Evolutionary conservation across 2,797 vertebrate species (phyloP).

Genomic region (Schizothorax lantsangensis): DNA sequence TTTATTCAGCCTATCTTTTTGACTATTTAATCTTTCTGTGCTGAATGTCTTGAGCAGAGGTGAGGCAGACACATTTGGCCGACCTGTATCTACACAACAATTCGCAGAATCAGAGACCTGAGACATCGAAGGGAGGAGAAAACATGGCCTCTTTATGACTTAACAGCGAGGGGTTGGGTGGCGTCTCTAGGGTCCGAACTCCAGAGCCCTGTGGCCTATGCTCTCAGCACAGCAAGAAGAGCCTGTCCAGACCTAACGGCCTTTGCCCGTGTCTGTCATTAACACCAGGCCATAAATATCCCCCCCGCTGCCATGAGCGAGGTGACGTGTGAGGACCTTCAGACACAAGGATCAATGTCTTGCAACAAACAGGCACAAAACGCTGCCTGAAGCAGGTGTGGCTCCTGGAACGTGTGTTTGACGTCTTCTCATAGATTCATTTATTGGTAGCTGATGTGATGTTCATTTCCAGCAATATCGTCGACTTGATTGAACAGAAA

Average conservation of each 20-base stretch:
- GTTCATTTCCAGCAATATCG: too few relatives aligned
- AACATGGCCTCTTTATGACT: slow-evolving; percentile 79
- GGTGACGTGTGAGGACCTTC: slow-evolving; percentile 71
- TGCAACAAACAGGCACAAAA: slow-evolving; percentile 62
- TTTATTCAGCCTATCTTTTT: slow-evolving; percentile 32
- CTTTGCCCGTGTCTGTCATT: slow-evolving; percentile 81
- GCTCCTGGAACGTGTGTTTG: neutral
- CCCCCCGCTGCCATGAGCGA: slow-evolving; percentile 67
- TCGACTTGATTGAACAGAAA: too few relatives aligned
- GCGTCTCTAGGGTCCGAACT: slow-evolving; percentile 67
- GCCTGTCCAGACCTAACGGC: slow-evolving; percentile 71
- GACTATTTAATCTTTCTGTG: slow-evolving; percentile 6
- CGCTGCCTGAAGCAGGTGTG: neutral
- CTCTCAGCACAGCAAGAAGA: slow-evolving; percentile 58
- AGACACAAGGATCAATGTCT: slow-evolving; percentile 70
- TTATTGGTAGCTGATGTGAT: neutral
- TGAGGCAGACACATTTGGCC: slow-evolving; percentile 83
- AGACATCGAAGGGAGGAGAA: slow-evolving; percentile 61
- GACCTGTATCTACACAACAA: slow-evolving; percentile 84
- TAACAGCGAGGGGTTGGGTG: slow-evolving; percentile 72
- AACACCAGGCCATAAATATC: slow-evolving; percentile 77
- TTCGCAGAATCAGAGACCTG: slow-evolving; percentile 70
- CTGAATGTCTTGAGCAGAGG: slow-evolving; percentile 62
- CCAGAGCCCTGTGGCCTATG: slow-evolving; percentile 54
- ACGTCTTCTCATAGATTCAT: neutral